Percentiles rank a stretch among this genome's conserved stretches.
Evolutionary conservation across 2,113 vertebrate species (phyloP).

Genomic region (Aix galericulata): DNA sequence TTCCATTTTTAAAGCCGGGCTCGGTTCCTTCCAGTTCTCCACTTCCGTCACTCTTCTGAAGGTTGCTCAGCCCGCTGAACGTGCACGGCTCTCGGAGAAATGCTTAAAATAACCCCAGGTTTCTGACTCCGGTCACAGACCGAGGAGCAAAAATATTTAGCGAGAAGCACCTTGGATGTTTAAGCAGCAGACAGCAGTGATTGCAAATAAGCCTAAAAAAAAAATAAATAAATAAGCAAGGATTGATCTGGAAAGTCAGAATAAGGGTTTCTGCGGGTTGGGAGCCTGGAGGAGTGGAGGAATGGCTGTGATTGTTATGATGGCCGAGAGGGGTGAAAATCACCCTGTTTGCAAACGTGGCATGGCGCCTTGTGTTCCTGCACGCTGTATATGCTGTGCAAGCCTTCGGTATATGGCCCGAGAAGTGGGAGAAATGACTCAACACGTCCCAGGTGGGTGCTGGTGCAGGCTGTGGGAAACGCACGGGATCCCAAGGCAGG

Average conservation of each 20-base stretch:
- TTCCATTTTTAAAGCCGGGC: slow-evolving; percentile 28
- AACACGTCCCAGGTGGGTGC: neutral
- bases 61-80: neutral
- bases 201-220: slow-evolving; percentile 7
- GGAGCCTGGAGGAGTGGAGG: neutral
- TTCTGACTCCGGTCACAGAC: neutral
- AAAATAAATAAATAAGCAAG: neutral
- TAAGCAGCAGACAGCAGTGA: neutral
- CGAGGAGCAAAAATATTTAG: neutral
- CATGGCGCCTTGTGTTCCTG: fast-evolving
- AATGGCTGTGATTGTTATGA: neutral
- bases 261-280: neutral
- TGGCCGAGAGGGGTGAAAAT: neutral
- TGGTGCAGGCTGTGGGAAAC: neutral
- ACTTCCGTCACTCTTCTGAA: neutral
- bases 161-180: neutral
- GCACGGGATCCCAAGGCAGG: neutral
- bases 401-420: fast-evolving
- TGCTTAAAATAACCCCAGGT: slow-evolving; percentile 11
- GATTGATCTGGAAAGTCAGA: neutral
- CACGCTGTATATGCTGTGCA: neutral
- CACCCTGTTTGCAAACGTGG: neutral
- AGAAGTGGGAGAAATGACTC: neutral
- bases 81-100: neutral
- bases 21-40: slow-evolving; percentile 8